Evolutionary conservation across 2,797 vertebrate species (phyloP).

Genomic region (Antennarius maculatus): DNA sequence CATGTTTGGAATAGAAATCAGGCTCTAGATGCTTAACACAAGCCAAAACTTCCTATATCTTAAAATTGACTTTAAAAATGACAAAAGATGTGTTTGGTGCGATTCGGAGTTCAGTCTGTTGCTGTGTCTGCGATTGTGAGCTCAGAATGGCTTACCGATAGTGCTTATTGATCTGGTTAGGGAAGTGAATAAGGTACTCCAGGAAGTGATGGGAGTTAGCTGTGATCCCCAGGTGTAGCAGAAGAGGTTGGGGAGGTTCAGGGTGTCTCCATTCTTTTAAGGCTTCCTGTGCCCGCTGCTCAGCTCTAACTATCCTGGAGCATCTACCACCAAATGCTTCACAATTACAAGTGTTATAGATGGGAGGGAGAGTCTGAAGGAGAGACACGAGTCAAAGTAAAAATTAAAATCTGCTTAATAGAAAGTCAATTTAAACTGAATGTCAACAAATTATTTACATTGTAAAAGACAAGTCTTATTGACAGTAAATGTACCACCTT

Average conservation of each 20-base stretch:
- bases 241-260: constrained; percentile 76
- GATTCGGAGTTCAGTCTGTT: background rate
- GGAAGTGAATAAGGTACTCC: constrained; percentile 81
- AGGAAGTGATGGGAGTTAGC: constrained; percentile 82
- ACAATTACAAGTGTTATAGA: constrained; percentile 65
- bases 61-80: background rate
- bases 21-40: background rate
- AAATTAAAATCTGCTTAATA: background rate
- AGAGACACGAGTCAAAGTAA: background rate
- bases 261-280: constrained; percentile 67
- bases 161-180: constrained; percentile 72
- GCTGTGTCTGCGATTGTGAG: background rate
- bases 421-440: background rate
- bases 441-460: background rate
- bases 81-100: background rate
- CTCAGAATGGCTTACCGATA: constrained; percentile 54
- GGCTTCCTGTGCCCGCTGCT: constrained; percentile 52
- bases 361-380: constrained; percentile 88
- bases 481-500: constrained; percentile 64
- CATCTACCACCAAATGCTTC: constrained; percentile 16
- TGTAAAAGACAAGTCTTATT: background rate
- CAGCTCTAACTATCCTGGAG: constrained; percentile 59
- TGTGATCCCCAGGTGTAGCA: constrained; percentile 85
- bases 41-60: background rate
- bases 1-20: background rate